Percentiles rank a stretch among this genome's conserved stretches.
These are phyloP conservation scores for Dryocosmus kuriphilus DNA, from an alignment of 2,888 invertebrate species.

Conservation along the genomic window DNA sequence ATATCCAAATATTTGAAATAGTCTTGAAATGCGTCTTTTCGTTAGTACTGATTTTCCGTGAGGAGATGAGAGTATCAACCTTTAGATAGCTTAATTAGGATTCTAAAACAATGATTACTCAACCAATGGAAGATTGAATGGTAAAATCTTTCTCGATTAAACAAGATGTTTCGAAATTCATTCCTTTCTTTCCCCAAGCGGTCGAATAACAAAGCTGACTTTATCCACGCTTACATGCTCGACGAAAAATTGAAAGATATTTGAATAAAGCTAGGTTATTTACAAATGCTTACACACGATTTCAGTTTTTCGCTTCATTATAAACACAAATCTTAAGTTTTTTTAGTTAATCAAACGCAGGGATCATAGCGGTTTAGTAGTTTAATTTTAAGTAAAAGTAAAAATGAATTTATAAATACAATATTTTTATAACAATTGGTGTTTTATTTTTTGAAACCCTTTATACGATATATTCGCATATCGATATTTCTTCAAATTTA, in stretches of 20 bases:
- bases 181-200: background rate
- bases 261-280: background rate
- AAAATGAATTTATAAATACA: no score
- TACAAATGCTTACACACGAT: no score
- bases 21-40: background rate
- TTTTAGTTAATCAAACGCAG: no score
- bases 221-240: constrained; percentile 6
- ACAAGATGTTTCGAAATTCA: constrained; percentile 7
- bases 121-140: background rate
- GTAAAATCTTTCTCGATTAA: constrained; percentile 20
- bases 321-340: no score
- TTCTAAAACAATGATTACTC: constrained; percentile 13
- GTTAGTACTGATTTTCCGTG: background rate
- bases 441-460: no score
- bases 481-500: no score
- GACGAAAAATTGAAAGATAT: background rate
- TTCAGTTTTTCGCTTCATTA: no score
- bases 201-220: constrained; percentile 16
- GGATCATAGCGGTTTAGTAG: no score
- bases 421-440: no score
- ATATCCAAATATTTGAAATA: background rate
- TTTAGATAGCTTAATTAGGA: background rate
- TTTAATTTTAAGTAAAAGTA: no score
- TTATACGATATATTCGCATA: no score
- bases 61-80: background rate